Conservation (phyloP, 2,797 vertebrate genomes). For the Chaunax sp. region DNA sequence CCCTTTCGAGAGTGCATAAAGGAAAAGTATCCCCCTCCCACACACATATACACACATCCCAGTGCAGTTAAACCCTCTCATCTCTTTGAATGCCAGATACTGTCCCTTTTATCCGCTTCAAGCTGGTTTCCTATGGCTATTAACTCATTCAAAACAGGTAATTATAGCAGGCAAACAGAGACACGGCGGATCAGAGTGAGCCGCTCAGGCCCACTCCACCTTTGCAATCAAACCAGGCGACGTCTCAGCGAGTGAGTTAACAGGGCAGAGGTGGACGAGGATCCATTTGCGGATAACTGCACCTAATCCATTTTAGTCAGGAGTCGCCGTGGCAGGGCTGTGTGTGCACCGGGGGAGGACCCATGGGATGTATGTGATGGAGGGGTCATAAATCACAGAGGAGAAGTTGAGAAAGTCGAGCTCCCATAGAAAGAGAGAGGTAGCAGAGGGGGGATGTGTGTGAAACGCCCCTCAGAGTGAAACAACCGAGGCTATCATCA, state of each 20-base stretch:
- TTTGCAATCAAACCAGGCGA: slow-evolving; percentile 67
- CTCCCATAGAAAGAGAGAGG: slow-evolving; percentile 64
- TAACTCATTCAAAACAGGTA: slow-evolving; percentile 82
- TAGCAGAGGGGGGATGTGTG: slow-evolving; percentile 47
- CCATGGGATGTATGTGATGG: slow-evolving; percentile 74
- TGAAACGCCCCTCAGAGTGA: slow-evolving; percentile 53
- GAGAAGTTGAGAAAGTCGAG: slow-evolving; percentile 74
- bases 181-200: slow-evolving; percentile 59
- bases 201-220: slow-evolving; percentile 71
- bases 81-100: slow-evolving; percentile 78
- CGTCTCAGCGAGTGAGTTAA: slow-evolving; percentile 38
- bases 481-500: slow-evolving; percentile 74
- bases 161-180: slow-evolving; percentile 74
- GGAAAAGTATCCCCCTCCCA: slow-evolving; percentile 87
- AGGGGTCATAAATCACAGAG: slow-evolving; percentile 77
- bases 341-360: slow-evolving; percentile 47
- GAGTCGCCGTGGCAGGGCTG: slow-evolving; percentile 58
- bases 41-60: slow-evolving; percentile 59
- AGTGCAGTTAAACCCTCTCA: slow-evolving; percentile 69
- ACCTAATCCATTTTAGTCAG: slow-evolving; percentile 82
- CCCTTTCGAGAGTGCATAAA: slow-evolving; percentile 78
- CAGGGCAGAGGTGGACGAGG: slow-evolving; percentile 62
- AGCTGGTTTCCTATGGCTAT: slow-evolving; percentile 77
- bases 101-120: slow-evolving; percentile 76
- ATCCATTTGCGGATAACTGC: slow-evolving; percentile 83